Evolutionary conservation across 2,113 vertebrate genomes (phyloP).

Genomic region (Oreochromis spilurus): DNA sequence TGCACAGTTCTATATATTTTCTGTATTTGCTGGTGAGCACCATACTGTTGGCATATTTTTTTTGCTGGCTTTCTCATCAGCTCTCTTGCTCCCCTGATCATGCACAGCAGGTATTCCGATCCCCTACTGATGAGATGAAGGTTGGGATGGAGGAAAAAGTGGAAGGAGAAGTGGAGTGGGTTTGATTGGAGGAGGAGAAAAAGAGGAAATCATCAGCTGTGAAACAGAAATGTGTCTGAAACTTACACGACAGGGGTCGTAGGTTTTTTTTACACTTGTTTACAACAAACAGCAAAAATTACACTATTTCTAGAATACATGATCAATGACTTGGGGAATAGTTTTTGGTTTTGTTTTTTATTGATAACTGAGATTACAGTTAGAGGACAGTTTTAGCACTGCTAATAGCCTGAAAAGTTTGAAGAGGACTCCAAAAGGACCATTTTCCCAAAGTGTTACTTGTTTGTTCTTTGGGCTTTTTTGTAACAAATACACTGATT

Average conservation of each 20-base stretch:
- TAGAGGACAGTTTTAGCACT: not conserved
- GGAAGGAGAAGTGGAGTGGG: not conserved
- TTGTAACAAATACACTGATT: not conserved
- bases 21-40: not conserved
- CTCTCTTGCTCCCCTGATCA: slow-evolving; percentile 1
- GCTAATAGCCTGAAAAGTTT: not conserved
- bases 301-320: not conserved
- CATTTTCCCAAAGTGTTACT: not conserved
- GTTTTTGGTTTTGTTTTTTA: not conserved
- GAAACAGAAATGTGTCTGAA: not conserved
- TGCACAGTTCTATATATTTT: not conserved
- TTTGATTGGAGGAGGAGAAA: not conserved
- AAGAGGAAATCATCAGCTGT: not conserved
- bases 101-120: not conserved
- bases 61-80: not conserved
- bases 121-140: slow-evolving; percentile 3
- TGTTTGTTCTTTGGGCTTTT: not conserved
- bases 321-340: not conserved
- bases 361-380: not conserved
- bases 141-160: not conserved
- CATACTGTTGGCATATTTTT: not conserved
- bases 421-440: not conserved
- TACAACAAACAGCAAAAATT: not conserved
- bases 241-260: accelerated
- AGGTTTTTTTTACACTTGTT: not conserved